A percentile compares a stretch with the other conserved stretches of the same genome.
Conservation (phyloP, 2,113 vertebrate genomes). For the Brevimyrus niger region DNA sequence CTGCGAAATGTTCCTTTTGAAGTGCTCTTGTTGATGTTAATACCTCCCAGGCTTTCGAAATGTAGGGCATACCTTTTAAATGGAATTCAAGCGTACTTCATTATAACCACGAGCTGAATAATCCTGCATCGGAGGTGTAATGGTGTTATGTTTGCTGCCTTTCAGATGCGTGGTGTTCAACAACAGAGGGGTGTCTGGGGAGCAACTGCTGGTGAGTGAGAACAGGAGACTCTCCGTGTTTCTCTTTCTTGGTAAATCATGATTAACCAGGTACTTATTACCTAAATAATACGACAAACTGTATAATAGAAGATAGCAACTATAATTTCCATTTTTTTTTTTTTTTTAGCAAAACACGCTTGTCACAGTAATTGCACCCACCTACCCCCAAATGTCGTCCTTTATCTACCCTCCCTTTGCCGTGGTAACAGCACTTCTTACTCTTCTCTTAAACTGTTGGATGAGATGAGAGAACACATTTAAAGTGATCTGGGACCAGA, state of each 20-base stretch:
- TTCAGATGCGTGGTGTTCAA: slow-evolving; percentile 92
- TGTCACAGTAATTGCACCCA: neutral
- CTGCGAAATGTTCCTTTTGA: neutral
- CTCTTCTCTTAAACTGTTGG: neutral
- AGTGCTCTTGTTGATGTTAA: neutral
- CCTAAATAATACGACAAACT: neutral
- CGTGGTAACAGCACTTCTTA: neutral
- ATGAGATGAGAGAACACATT: neutral
- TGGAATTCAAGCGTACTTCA: neutral
- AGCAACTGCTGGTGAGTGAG: slow-evolving; percentile 84
- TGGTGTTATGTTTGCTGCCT: slow-evolving; percentile 44
- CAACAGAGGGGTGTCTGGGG: slow-evolving; percentile 76
- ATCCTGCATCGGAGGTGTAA: neutral
- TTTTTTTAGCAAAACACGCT: neutral
- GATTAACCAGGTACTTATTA: neutral
- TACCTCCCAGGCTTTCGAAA: neutral
- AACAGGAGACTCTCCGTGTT: neutral
- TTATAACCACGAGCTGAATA: neutral
- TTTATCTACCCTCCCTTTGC: neutral
- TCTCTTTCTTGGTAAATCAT: neutral
- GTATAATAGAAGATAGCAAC: neutral
- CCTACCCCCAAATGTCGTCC: neutral
- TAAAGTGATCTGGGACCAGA: neutral
- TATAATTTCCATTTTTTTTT: neutral
- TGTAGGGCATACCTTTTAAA: neutral